Evolutionary conservation across 1,140 invertebrate genomes (phyloP), one percentile per base, ranked within the genome.

Genomic region (Papilio aristodemus): DNA sequence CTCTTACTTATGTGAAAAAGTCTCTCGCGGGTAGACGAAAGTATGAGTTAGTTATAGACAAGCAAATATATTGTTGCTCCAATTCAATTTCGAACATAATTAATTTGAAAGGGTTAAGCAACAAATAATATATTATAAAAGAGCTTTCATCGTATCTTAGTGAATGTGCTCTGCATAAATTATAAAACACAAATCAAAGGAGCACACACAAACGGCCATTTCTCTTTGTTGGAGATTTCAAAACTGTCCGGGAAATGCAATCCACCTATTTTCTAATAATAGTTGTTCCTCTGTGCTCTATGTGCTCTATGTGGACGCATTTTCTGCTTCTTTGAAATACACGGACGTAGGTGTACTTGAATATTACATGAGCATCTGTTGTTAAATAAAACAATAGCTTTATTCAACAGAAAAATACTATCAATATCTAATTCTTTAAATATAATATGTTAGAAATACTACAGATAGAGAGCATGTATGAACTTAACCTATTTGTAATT

Each of bases 161-260:
- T 54, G 46, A 10, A 25, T 22, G 17, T 54, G 46, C 14, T 14
- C 10, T 54, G 19, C 46, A 54, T 54, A 54, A 54, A 25, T 54
- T 54, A 54, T 54, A 54, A 54, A 54, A 22, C 17, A 54, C 46
- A 54, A 54, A 54, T 54, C 46, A 25, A 43, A 25, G 46, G 27
- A 6, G 46, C 19, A 54, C 46, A 54, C 10, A 50, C 46, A 50
- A 54, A 54, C 46, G 19, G 10, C 46, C 10, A 54, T 54, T 54
- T 54, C 46, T 54, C 46, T 54, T 54, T 54, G 46, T 50, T 50
- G 4, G 46, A 46, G n/a, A 46, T 50, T 50, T 50, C 46, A 50
- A 22, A 32, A 50, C 19, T 50, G 46, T 50, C 46, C 46, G 46
- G 46, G 46, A 50, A 50, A 50, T 50, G 17, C 46, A 46, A 46